Conservation (phyloP, 53 echinoderm and acorn worm genomes). For the Luidia sarsii region DNA sequence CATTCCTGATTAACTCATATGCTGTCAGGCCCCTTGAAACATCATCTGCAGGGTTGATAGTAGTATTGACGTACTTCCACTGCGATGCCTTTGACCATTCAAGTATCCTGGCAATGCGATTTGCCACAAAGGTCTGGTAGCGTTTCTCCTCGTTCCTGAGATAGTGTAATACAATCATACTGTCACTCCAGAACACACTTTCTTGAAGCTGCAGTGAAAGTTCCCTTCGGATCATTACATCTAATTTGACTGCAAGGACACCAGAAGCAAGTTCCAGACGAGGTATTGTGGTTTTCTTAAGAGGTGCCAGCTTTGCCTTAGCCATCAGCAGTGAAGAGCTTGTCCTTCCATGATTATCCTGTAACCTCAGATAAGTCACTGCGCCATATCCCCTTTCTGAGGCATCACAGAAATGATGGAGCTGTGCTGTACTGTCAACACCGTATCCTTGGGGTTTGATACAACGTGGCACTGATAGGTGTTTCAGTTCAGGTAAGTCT, state of each 20-base stretch:
- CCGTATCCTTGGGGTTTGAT: slow-evolving; percentile 34
- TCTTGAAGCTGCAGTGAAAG: no score
- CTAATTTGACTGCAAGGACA: background rate
- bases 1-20: background rate
- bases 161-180: background rate
- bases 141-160: no score
- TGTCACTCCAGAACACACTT: no score
- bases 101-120: no score
- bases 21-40: no score
- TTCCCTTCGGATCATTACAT: no score
- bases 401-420: slow-evolving; percentile 73
- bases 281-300: no score
- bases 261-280: background rate
- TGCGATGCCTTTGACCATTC: no score
- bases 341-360: background rate
- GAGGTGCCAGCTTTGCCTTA: no score
- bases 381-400: slow-evolving; percentile 57
- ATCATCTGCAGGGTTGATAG: no score
- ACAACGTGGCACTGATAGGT: slow-evolving; percentile 20
- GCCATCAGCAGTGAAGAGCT: slow-evolving; percentile 41
- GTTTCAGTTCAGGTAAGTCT: slow-evolving; percentile 29
- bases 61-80: no score
- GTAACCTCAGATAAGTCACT: slow-evolving; percentile 44
- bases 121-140: no score
- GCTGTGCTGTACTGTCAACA: slow-evolving; percentile 14